A percentile compares a stretch with the other conserved stretches of the same genome.
These are phyloP conservation scores for Calameuta filiformis DNA, from an alignment of 2,888 invertebrate species.

Conservation along the genomic window DNA sequence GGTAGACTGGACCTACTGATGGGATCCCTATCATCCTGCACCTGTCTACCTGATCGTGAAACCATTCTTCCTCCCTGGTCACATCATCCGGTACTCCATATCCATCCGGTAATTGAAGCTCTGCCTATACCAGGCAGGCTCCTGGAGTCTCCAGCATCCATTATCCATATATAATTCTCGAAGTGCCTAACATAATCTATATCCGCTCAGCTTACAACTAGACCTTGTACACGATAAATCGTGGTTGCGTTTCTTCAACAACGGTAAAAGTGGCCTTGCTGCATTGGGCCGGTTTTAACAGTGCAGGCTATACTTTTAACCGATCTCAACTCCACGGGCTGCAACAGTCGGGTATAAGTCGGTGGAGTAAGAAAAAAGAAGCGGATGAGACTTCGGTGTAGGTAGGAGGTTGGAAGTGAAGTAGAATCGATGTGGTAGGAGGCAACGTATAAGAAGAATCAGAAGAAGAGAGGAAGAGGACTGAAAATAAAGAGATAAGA, in stretches of 20 bases:
- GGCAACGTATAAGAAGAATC: slow-evolving; percentile 27
- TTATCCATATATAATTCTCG: background rate
- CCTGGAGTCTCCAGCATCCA: background rate
- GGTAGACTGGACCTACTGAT: background rate
- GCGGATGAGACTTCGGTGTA: background rate
- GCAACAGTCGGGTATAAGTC: background rate
- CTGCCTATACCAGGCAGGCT: background rate
- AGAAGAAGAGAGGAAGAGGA: slow-evolving; percentile 27
- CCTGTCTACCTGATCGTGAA: background rate
- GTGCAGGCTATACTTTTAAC: background rate
- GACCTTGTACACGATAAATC: background rate
- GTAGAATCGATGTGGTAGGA: slow-evolving; percentile 14
- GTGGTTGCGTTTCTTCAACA: background rate
- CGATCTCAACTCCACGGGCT: background rate
- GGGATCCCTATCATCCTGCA: background rate
- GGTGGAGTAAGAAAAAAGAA: background rate
- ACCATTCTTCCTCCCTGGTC: background rate
- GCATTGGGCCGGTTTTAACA: background rate
- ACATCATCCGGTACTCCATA: background rate
- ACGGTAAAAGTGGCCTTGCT: background rate
- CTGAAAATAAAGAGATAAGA: slow-evolving; percentile 24
- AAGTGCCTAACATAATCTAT: background rate
- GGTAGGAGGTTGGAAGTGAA: background rate
- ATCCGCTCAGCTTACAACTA: background rate
- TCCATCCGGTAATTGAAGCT: background rate